Conservation (phyloP, 1,140 invertebrate genomes). For the Subanguina moxae region DNA sequence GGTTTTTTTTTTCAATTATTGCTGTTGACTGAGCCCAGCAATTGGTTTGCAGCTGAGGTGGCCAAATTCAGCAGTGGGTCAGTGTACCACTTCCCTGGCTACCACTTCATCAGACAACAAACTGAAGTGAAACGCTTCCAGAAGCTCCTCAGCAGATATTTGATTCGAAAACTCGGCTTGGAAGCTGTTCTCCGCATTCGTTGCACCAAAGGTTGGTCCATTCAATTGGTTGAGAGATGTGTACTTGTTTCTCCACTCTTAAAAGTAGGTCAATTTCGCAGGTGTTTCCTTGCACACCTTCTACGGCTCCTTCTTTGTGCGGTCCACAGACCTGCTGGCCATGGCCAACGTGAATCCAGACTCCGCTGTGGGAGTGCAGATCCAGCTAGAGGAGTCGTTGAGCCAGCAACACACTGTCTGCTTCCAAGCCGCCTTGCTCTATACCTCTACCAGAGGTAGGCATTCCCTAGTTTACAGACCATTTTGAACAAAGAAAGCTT, state of each 20-base stretch:
- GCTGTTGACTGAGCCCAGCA: neutral
- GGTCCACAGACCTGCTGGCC: constrained; percentile 90
- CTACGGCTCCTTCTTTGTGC: constrained; percentile 98
- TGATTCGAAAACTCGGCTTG: constrained; percentile 94
- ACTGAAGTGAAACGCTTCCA: constrained; percentile 73
- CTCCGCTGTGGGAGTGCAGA: constrained; percentile 93
- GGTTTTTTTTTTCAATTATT: constrained; percentile 60
- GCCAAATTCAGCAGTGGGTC: constrained; percentile 91
- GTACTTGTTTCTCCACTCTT: no score
- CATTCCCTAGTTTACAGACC: neutral
- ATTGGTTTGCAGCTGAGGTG: constrained; percentile 60
- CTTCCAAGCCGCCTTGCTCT: constrained; percentile 94
- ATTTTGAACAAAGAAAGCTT: neutral
- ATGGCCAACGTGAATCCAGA: constrained; percentile 97
- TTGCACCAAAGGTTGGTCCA: constrained; percentile 72
- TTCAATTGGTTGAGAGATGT: constrained; percentile 10
- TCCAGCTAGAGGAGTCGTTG: constrained; percentile 85
- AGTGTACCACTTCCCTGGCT: constrained; percentile 85
- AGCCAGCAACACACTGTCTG: constrained; percentile 80
- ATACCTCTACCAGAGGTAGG: constrained; percentile 90
- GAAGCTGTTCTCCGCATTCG: constrained; percentile 96
- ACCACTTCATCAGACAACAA: constrained; percentile 70
- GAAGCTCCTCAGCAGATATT: constrained; percentile 77
- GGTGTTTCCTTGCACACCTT: constrained; percentile 87
- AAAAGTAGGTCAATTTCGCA: no score